Evolutionary conservation across 2,797 vertebrate species (phyloP).

Genomic region (Myiothlypis chrysogaster): DNA sequence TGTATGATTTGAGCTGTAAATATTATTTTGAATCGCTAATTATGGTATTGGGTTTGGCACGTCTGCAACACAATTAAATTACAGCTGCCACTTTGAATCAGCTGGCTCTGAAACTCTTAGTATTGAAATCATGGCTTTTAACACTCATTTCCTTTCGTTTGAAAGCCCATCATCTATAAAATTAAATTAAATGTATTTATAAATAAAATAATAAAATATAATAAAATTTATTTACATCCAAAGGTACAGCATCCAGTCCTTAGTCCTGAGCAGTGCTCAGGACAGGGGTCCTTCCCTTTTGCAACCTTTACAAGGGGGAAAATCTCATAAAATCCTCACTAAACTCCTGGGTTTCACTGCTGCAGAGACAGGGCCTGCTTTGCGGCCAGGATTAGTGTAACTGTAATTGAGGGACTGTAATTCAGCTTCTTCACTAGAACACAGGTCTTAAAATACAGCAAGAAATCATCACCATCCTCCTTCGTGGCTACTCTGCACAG

Average conservation of each 20-base stretch:
- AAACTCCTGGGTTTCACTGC: not conserved
- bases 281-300: not conserved
- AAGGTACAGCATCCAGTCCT: not conserved
- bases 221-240: not conserved
- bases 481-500: not conserved
- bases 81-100: not conserved
- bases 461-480: not conserved
- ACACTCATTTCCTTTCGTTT: fast-evolving
- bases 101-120: not conserved
- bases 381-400: not conserved
- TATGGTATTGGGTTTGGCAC: not conserved
- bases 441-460: not conserved
- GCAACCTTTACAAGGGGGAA: not conserved
- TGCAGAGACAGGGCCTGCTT: not conserved
- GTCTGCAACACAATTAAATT: not conserved
- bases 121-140: not conserved
- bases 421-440: not conserved
- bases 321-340: not conserved
- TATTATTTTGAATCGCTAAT: slow-evolving; percentile 14
- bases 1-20: not conserved
- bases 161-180: not conserved
- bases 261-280: not conserved
- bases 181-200: not conserved
- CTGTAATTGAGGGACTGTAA: not conserved
- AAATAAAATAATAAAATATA: not conserved